Conservation (phyloP, 2,888 invertebrate genomes). For the Aphrophora alni region DNA sequence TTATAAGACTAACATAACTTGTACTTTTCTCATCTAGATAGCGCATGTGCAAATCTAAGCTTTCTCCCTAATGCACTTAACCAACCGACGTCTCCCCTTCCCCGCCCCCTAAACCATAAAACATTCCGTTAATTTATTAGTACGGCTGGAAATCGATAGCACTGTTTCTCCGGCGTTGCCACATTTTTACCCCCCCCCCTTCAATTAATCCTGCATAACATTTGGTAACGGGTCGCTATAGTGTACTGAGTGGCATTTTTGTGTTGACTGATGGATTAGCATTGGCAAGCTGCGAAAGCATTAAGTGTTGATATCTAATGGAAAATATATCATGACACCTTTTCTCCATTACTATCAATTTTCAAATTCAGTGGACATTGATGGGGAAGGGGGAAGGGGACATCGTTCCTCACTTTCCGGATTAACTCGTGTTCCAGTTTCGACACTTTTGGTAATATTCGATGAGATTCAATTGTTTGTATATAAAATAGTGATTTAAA, state of each 20-base stretch:
- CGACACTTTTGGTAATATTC: not conserved
- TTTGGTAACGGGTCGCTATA: not conserved
- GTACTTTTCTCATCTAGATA: not conserved
- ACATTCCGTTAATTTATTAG: conserved; percentile 6
- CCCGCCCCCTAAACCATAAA: not conserved
- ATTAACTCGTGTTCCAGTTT: not conserved
- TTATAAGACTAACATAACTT: not conserved
- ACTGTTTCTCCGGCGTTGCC: conserved; percentile 1
- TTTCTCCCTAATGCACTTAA: conserved; percentile 9
- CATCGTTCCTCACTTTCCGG: not conserved
- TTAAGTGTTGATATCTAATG: not conserved
- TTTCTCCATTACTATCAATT: conserved; percentile 9
- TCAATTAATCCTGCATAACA: conserved; percentile 12
- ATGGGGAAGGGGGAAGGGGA: not conserved
- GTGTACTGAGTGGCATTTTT: not conserved
- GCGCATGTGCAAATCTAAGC: conserved; percentile 6
- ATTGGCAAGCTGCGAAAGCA: not conserved
- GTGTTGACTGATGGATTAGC: not conserved
- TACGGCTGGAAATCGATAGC: conserved; percentile 6
- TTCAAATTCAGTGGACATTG: conserved; percentile 2
- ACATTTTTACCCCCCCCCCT: not conserved
- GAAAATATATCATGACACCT: conserved; percentile 1
- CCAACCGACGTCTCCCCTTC: not conserved
- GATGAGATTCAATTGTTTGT: not conserved
- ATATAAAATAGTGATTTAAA: not conserved